Evolutionary conservation across 2,113 vertebrate species (phyloP).

Genomic region (Platysternon megacephalum): DNA sequence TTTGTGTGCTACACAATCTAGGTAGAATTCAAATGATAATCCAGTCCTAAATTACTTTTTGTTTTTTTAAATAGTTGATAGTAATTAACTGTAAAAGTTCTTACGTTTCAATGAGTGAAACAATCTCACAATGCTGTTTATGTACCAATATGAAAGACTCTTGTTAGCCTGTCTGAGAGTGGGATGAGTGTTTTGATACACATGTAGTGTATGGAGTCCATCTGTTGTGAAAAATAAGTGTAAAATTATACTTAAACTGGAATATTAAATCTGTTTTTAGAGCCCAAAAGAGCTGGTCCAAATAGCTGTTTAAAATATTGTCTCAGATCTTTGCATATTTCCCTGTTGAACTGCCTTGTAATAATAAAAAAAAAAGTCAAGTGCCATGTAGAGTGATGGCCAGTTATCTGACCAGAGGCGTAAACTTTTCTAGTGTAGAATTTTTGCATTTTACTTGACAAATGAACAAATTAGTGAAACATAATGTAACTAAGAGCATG

Average conservation of each 20-base stretch:
- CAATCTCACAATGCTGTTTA: not conserved
- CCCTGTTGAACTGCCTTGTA: not conserved
- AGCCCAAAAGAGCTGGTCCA: slow-evolving; percentile 23
- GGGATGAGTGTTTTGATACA: not conserved
- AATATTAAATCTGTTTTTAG: slow-evolving; percentile 5
- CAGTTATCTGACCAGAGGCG: not conserved
- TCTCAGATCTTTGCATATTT: slow-evolving; percentile 29
- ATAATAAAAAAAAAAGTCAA: not conserved
- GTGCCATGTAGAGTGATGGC: slow-evolving; percentile 3
- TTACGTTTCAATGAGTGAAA: not conserved
- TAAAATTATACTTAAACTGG: slow-evolving; percentile 14
- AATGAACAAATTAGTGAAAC: not conserved
- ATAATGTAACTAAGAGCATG: not conserved
- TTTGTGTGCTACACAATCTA: not conserved
- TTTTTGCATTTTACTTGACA: slow-evolving; percentile 13
- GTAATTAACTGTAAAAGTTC: not conserved
- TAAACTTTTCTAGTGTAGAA: not conserved
- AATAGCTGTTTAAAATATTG: slow-evolving; percentile 11
- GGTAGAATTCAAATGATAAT: not conserved
- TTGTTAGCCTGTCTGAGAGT: not conserved
- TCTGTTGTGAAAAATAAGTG: slow-evolving; percentile 13
- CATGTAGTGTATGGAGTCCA: not conserved
- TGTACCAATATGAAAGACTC: not conserved
- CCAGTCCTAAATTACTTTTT: not conserved
- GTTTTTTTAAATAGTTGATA: not conserved